Percentiles rank a stretch among this genome's conserved stretches.
Evolutionary conservation across 2,113 vertebrate genomes (phyloP).

Genomic region (Pandion haliaetus): DNA sequence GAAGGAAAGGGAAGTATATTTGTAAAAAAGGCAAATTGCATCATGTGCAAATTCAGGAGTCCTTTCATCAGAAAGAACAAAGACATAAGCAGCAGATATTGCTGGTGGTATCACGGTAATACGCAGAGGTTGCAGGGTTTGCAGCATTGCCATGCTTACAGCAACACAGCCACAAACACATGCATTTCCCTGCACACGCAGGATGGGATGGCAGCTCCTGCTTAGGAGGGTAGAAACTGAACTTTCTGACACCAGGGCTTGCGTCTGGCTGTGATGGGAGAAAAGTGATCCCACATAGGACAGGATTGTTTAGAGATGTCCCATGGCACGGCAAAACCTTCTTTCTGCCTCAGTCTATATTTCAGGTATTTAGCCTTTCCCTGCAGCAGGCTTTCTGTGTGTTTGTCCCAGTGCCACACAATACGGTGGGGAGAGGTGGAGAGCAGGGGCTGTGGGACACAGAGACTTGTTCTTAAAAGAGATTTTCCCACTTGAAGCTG

Average conservation of each 20-base stretch:
- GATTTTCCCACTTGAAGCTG: not conserved
- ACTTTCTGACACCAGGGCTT: not conserved
- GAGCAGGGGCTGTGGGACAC: not conserved
- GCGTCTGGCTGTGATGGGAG: not conserved
- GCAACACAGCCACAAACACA: not conserved
- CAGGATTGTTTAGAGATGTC: not conserved
- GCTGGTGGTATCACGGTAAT: not conserved
- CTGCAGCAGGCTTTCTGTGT: not conserved
- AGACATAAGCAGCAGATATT: not conserved
- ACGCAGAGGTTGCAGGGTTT: accelerated
- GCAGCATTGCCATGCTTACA: too few relatives aligned
- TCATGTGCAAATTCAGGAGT: not conserved
- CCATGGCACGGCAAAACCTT: not conserved
- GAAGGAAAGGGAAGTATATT: not conserved
- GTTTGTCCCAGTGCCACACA: not conserved
- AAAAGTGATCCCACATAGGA: accelerated
- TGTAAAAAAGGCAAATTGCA: not conserved
- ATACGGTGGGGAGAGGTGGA: accelerated
- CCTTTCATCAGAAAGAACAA: not conserved
- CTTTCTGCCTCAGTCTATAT: not conserved
- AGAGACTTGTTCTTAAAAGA: not conserved
- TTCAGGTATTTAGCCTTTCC: not conserved
- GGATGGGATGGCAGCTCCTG: not conserved
- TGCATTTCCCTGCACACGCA: accelerated
- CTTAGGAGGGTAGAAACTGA: not conserved